phyloP scores from a whole-genome alignment of 2,888 invertebrate species.

The Cephus spinipes region DNA sequence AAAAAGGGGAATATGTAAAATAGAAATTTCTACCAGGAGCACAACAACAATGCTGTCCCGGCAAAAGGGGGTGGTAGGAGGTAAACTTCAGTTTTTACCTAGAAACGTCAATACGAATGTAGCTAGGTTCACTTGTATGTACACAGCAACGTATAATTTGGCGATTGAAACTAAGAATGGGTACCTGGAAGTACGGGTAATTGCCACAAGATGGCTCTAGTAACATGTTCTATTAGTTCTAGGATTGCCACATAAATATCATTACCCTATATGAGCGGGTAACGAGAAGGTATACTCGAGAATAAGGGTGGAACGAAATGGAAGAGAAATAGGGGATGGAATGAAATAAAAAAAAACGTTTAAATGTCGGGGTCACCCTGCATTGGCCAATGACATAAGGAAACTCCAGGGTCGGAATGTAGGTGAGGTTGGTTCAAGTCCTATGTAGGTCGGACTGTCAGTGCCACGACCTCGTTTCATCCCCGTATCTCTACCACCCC shows the following conservation, averaged over 20 bases:
- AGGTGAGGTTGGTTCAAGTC: slow-evolving; percentile 34
- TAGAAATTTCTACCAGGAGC: not conserved
- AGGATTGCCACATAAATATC: not conserved
- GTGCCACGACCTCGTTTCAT: slow-evolving; percentile 56
- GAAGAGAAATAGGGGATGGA: not conserved
- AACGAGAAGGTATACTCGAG: not conserved
- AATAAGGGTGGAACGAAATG: not conserved
- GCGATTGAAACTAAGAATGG: not conserved
- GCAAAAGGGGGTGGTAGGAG: not conserved
- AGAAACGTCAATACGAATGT: not conserved
- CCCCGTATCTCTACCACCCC: slow-evolving; percentile 20
- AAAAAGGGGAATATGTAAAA: not conserved
- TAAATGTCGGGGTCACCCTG: not conserved
- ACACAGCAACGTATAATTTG: not conserved
- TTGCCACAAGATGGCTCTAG: not conserved
- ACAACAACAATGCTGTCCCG: too few species aligned
- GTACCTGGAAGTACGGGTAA: not conserved
- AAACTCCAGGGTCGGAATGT: not conserved
- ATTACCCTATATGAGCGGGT: not conserved
- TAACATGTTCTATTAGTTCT: not conserved
- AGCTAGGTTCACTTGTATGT: not conserved
- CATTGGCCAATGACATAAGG: not conserved
- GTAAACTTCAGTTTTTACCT: not conserved
- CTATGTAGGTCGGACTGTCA: slow-evolving; percentile 61
- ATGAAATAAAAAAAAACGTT: not conserved